A percentile compares a stretch with the other conserved stretches of the same genome.
Evolutionary conservation across 2,888 invertebrate genomes (phyloP).

Genomic region (Hirtodrosophila alboralis): DNA sequence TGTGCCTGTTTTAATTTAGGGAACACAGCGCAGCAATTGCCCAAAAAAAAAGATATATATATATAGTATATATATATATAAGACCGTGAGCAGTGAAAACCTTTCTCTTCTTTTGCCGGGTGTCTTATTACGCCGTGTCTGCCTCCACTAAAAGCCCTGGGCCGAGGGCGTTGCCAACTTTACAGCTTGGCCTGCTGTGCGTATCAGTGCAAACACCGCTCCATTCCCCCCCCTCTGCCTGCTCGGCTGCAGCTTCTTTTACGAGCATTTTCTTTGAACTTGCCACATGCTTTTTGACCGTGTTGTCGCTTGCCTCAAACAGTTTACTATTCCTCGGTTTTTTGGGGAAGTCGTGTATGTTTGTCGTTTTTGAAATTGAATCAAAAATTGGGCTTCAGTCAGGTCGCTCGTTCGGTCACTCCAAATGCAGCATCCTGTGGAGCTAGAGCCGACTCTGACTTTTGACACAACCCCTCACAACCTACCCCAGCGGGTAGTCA

Average conservation of each 20-base stretch:
- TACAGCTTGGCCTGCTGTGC: constrained; percentile 48
- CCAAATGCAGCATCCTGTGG: constrained; percentile 11
- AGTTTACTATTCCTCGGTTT: constrained; percentile 24
- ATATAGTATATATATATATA: constrained; percentile 1
- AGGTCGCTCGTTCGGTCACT: constrained; percentile 23
- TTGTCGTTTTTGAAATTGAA: constrained; percentile 66
- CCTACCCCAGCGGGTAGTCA: constrained; percentile 15
- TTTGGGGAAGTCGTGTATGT: constrained; percentile 53
- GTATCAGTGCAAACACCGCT: constrained; percentile 40
- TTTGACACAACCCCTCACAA: constrained; percentile 5
- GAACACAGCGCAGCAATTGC: constrained; percentile 61
- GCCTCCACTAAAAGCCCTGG: constrained; percentile 2
- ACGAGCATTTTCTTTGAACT: constrained; percentile 24
- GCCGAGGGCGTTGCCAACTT: constrained; percentile 36
- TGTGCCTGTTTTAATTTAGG: constrained; percentile 69
- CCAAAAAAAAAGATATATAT: constrained; percentile 29
- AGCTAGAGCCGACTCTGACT: constrained; percentile 20
- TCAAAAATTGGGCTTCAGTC: constrained; percentile 53
- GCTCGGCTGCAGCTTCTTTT: constrained; percentile 33
- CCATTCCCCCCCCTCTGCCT: constrained; percentile 1
- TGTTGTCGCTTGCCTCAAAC: constrained; percentile 4
- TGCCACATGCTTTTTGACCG: constrained; percentile 16
- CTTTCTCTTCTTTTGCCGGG: constrained; percentile 38
- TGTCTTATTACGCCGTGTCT: constrained; percentile 57
- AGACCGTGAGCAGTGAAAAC: constrained; percentile 34